Evolutionary conservation across 2,888 invertebrate genomes (phyloP).

Genomic region (Andrena bicolor): DNA sequence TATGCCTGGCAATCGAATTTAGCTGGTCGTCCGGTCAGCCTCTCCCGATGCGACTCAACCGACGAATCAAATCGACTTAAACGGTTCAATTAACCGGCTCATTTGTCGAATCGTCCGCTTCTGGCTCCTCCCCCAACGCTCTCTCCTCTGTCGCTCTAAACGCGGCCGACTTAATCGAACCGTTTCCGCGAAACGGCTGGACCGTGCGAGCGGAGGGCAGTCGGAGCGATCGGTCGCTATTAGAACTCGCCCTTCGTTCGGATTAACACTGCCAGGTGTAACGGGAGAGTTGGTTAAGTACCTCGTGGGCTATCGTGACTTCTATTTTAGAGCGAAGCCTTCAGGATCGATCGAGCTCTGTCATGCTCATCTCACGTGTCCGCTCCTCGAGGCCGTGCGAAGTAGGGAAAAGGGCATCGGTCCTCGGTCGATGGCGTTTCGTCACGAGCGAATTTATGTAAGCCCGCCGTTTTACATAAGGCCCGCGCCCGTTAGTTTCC

Average conservation of each 20-base stretch:
- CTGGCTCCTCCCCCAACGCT: neutral
- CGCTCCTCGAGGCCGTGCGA: neutral
- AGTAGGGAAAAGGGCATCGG: neutral
- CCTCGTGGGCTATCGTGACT: too few species aligned
- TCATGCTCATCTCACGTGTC: too few species aligned
- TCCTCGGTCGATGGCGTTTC: neutral
- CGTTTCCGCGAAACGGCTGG: neutral
- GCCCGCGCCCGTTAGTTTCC: slow-evolving; percentile 30
- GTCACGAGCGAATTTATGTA: slow-evolving; percentile 13
- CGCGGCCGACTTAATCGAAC: neutral
- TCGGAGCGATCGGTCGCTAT: too few species aligned
- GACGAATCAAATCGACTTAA: slow-evolving; percentile 50
- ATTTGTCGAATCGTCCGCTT: slow-evolving; percentile 19
- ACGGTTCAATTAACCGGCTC: slow-evolving; percentile 54
- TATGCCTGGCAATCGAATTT: slow-evolving; percentile 51
- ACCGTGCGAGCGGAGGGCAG: neutral
- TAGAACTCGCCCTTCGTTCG: too few species aligned
- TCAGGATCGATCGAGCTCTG: too few species aligned
- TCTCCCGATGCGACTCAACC: slow-evolving; percentile 43
- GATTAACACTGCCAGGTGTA: too few species aligned
- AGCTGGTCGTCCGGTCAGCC: slow-evolving; percentile 57
- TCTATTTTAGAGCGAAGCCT: too few species aligned
- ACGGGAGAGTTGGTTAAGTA: too few species aligned
- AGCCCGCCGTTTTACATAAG: slow-evolving; percentile 49
- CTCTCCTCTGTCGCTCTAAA: neutral